These are phyloP conservation scores for Equus quagga DNA, from an alignment of 2,113 vertebrate genomes.

Conservation along the genomic window DNA sequence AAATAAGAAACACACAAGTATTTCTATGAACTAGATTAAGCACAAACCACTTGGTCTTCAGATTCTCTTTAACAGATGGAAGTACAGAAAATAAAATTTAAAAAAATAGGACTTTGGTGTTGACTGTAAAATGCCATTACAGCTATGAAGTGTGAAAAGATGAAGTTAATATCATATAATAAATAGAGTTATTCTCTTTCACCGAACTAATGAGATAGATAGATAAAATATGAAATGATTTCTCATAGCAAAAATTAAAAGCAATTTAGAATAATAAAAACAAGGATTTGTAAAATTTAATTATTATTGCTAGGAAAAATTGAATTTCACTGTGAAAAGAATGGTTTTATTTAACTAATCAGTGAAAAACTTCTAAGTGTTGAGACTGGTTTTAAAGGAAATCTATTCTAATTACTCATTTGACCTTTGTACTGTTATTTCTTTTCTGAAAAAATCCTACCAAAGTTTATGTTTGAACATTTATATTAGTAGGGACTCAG, in stretches of 20 bases:
- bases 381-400: not conserved
- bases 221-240: not conserved
- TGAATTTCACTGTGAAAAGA: not conserved
- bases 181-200: not conserved
- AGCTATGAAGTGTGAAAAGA: not conserved
- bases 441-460: not conserved
- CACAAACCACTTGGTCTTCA: slow-evolving; percentile 67
- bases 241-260: not conserved
- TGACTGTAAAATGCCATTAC: not conserved
- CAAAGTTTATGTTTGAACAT: not conserved
- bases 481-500: not conserved
- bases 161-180: not conserved
- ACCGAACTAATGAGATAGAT: not conserved
- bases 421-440: not conserved
- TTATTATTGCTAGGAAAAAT: not conserved
- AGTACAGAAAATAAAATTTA: slow-evolving; percentile 53
- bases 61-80: slow-evolving; percentile 75
- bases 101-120: slow-evolving; percentile 29
- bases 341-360: not conserved
- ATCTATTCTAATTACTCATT: not conserved
- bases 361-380: not conserved
- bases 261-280: slow-evolving; percentile 11
- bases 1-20: slow-evolving; percentile 77
- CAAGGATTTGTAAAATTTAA: not conserved
- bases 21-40: slow-evolving; percentile 77